These are phyloP conservation scores for Teleopsis dalmanni DNA, from an alignment of 1,140 invertebrate species.

Conservation along the genomic window DNA sequence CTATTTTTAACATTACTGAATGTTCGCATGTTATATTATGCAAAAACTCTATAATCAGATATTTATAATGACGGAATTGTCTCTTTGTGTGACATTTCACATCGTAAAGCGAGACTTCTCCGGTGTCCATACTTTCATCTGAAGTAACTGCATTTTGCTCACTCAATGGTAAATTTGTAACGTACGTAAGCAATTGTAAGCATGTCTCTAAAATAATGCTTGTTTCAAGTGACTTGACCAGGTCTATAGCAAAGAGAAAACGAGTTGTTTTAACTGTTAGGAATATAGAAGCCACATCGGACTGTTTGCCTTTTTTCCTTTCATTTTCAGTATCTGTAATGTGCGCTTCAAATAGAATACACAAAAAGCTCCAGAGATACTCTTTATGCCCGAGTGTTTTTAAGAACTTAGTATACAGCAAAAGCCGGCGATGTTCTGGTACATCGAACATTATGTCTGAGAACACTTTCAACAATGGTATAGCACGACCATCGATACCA, in stretches of 20 bases:
- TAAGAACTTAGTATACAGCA: constrained; percentile 73
- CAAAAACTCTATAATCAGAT: constrained; percentile 63
- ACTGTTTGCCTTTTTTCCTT: constrained; percentile 37
- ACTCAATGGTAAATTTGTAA: constrained; percentile 57
- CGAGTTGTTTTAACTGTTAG: constrained; percentile 46
- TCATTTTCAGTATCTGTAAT: constrained; percentile 47
- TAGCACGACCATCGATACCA: constrained; percentile 47
- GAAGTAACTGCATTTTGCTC: constrained; percentile 28
- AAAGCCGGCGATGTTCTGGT: constrained; percentile 74
- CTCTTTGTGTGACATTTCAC: constrained; percentile 58
- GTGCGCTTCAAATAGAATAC: constrained; percentile 61
- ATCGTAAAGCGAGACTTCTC: constrained; percentile 54
- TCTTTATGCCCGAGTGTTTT: constrained; percentile 59
- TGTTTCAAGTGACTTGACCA: constrained; percentile 59
- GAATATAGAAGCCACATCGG: not conserved
- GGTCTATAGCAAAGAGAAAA: constrained; percentile 61
- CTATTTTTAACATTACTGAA: constrained; percentile 60
- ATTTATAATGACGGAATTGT: constrained; percentile 75
- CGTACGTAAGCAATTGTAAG: constrained; percentile 57
- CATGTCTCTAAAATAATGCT: constrained; percentile 57
- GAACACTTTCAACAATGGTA: constrained; percentile 77
- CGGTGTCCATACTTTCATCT: not conserved
- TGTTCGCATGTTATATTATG: constrained; percentile 57
- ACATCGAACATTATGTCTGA: constrained; percentile 82
- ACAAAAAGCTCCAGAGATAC: constrained; percentile 71